Evolutionary conservation across 2,113 vertebrate species (phyloP), one percentile per base, ranked within the genome.

Genomic region (Dipodomys stephensi): DNA sequence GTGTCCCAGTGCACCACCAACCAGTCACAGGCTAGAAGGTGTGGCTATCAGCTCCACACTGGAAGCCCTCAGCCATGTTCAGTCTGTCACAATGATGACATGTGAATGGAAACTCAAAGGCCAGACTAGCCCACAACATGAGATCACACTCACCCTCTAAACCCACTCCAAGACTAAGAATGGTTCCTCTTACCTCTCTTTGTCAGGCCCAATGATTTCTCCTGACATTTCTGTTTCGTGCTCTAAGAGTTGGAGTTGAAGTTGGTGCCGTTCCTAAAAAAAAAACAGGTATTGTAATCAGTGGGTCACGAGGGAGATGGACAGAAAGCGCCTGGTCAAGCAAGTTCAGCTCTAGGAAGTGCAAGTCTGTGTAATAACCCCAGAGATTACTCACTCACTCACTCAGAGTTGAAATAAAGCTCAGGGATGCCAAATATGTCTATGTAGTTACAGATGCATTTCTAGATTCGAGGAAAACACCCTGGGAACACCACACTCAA

Each of bases 191-290:
- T 91, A 99, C 99, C 98, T 99, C 97, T 98, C 98, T 67, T 92
- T 97, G 92, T 98, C 94, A 1, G 97, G 92, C 53, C 97, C 98
- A 22, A 96, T 97, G 27, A 97, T 97, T 78, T 98, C 97, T 96
- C 98, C 98, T 13, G 99, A 96, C 91, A 99, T 98, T 53, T 98
- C 98, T 27, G 98, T 97, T 96, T 99, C 99, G 87, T 98, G 98
- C 64, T 99, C 98, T 93, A 98, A 97, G 19, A 99, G 98, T 84
- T 99, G 99, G 65, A 98, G 97, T 25, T 98, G 98, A 65, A 99
- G 97, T 16, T 99, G 99, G 81, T 97, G 97, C 91, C 99, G 99
- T 94, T 99, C 99, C 99, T 99, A 96, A 81, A 97, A 94, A 97
- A 94, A 79, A 96, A 35, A 64, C 81, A 96, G n/a, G 57, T 32